Conservation (phyloP, 2,113 vertebrate species). For the Mirounga angustirostris region DNA sequence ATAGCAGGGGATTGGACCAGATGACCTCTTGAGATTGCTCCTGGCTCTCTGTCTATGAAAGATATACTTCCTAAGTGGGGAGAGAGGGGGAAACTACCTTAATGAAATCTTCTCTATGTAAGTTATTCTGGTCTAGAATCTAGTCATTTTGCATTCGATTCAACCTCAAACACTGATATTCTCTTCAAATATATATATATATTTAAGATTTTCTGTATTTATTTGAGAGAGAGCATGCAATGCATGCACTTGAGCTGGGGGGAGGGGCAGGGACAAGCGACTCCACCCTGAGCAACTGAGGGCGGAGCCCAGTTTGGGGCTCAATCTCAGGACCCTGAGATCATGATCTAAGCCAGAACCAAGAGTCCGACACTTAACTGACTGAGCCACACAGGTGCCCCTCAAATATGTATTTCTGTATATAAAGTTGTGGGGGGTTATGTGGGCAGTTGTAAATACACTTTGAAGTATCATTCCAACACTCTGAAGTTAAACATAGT, state of each 20-base stretch:
- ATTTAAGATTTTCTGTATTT: neutral
- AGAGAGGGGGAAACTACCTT: neutral
- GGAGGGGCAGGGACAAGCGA: neutral
- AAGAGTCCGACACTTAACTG: too few species aligned
- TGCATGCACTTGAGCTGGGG: neutral
- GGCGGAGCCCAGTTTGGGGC: neutral
- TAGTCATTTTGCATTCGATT: conserved; percentile 45
- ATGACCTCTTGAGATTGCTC: neutral
- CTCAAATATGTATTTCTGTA: neutral
- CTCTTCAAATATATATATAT: neutral
- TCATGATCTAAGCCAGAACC: neutral
- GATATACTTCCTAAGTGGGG: neutral
- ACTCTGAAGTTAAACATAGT: conserved; percentile 39
- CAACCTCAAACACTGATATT: neutral
- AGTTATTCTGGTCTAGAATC: neutral
- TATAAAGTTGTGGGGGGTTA: neutral
- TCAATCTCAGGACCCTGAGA: neutral
- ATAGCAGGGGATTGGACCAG: neutral
- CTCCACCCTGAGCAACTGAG: neutral
- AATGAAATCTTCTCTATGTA: neutral
- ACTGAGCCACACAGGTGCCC: neutral
- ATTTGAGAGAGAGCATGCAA: neutral
- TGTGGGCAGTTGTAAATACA: neutral
- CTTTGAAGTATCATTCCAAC: neutral
- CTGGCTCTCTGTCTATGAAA: neutral